Conservation (phyloP, 2,797 vertebrate species). For the Agapornis canus region DNA sequence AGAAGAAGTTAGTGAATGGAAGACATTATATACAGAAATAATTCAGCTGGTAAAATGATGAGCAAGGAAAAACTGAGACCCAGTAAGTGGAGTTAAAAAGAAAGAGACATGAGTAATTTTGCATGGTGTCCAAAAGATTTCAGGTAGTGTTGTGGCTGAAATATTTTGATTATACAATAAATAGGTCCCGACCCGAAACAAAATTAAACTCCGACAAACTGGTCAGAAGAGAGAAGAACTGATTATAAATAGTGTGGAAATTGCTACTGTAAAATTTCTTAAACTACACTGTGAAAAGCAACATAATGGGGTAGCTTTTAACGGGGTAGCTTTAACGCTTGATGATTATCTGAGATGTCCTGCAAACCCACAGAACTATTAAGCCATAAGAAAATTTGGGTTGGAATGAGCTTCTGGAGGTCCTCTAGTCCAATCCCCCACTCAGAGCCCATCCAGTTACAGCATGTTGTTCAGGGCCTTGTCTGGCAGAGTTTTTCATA, state of each 20-base stretch:
- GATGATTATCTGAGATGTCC: not conserved
- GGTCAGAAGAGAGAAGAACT: not conserved
- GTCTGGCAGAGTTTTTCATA: not conserved
- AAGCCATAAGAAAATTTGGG: not conserved
- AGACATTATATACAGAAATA: not conserved
- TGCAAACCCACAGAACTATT: not conserved
- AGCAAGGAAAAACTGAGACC: not conserved
- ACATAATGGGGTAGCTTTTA: not conserved
- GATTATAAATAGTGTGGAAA: not conserved
- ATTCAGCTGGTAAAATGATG: constrained; percentile 7
- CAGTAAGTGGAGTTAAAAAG: not conserved
- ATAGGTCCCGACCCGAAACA: not conserved
- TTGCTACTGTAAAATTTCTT: not conserved
- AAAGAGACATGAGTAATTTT: not conserved
- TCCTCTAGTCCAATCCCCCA: not conserved
- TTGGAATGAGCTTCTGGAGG: not conserved
- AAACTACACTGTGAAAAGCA: not conserved
- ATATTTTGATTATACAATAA: not conserved
- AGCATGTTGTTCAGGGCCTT: not conserved
- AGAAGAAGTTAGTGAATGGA: not conserved
- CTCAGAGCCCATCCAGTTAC: not conserved
- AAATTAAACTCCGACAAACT: not conserved
- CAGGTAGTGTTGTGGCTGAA: not conserved
- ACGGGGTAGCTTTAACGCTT: not conserved
- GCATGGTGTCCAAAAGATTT: not conserved